Evolutionary conservation across 2,113 vertebrate species (phyloP).

Genomic region (Xiphophorus maculatus): DNA sequence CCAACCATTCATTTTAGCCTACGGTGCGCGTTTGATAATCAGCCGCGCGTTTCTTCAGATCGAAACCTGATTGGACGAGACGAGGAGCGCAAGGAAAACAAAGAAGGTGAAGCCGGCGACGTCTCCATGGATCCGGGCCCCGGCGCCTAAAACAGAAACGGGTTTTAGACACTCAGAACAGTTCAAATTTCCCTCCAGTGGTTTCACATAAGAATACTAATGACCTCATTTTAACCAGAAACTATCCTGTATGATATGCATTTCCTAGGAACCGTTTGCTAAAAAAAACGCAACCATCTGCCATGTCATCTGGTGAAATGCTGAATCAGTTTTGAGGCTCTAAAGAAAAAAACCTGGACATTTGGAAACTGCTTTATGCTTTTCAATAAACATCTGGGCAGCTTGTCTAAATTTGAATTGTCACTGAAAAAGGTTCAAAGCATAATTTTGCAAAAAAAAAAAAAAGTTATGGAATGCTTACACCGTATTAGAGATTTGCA

Average conservation of each 20-base stretch:
- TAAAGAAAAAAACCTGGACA: no score
- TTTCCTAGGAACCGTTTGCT: not conserved
- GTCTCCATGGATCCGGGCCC: conserved; percentile 22
- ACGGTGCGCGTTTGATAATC: not conserved
- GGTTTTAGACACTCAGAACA: not conserved
- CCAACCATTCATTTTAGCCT: not conserved
- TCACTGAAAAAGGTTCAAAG: not conserved
- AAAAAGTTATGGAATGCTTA: not conserved
- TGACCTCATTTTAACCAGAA: not conserved
- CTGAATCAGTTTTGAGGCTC: no score
- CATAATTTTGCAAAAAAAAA: not conserved
- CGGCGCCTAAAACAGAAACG: conserved; percentile 35
- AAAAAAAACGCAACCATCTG: no score
- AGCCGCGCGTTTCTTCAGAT: conserved; percentile 8
- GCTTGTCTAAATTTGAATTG: not conserved
- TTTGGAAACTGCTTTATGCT: not conserved
- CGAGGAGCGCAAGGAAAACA: conserved; percentile 36
- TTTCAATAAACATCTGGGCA: not conserved
- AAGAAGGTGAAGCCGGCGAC: conserved; percentile 33
- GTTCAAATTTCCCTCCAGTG: not conserved
- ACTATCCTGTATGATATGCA: not conserved
- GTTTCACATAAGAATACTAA: not conserved
- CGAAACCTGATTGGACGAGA: conserved; percentile 27
- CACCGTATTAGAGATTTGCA: not conserved
- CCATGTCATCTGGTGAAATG: not conserved